Evolutionary conservation across 2,113 vertebrate species (phyloP).

Genomic region (Zapus hudsonius): DNA sequence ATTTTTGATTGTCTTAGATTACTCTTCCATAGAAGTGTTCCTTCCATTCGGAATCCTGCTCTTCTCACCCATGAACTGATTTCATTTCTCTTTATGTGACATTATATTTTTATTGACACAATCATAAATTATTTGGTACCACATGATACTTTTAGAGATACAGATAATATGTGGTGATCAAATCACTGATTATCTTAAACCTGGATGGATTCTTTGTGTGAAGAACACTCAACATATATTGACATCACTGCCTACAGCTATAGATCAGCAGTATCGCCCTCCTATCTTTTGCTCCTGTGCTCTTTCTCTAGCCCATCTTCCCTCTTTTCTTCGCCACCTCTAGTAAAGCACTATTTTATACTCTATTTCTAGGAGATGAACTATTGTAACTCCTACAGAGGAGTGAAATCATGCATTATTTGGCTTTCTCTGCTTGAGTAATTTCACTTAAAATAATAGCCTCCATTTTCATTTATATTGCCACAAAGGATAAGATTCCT

Average conservation of each 20-base stretch:
- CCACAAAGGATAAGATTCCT: not conserved
- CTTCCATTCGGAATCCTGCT: not conserved
- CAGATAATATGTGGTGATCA: not conserved
- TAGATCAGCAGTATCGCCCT: not conserved
- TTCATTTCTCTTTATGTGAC: not conserved
- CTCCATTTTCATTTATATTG: not conserved
- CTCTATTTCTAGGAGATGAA: not conserved
- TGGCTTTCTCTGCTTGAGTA: not conserved
- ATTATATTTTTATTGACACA: not conserved
- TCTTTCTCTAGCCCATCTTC: not conserved
- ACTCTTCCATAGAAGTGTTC: not conserved
- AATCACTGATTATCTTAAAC: not conserved
- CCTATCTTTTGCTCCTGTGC: not conserved
- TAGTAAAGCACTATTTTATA: not conserved
- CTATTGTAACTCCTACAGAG: not conserved
- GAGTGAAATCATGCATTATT: not conserved
- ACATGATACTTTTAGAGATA: not conserved
- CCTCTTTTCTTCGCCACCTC: not conserved
- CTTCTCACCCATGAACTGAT: not conserved
- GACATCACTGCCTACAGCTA: too few relatives aligned
- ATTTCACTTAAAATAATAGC: not conserved
- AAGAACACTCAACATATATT: too few relatives aligned
- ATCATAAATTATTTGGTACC: too few relatives aligned
- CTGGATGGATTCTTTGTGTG: not conserved
- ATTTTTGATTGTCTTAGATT: not conserved